phyloP scores from a whole-genome alignment of 2,113 vertebrate species.

The Prinia subflava region DNA sequence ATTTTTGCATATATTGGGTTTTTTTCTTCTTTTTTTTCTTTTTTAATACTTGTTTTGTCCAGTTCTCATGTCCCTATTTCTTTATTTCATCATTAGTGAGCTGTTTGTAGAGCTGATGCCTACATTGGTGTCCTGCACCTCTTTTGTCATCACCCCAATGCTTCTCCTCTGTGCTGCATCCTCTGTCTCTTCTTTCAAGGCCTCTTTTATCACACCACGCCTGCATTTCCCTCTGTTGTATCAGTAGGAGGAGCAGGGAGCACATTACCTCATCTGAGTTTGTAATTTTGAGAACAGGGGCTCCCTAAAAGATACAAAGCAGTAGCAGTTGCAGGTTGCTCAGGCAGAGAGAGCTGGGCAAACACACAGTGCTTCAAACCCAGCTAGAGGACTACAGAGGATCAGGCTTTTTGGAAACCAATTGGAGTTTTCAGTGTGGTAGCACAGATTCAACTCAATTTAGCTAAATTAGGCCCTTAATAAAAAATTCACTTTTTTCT shows the following conservation, averaged over 20 bases:
- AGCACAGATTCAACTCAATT: neutral
- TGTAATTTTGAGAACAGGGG: neutral
- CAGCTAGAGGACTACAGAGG: neutral
- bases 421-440: neutral
- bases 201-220: neutral
- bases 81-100: neutral
- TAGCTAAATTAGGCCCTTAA: constrained; percentile 33
- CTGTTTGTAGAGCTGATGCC: neutral
- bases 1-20: neutral
- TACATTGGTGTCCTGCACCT: neutral
- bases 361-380: neutral
- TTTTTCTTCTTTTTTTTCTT: neutral
- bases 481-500: constrained; percentile 58
- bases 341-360: neutral
- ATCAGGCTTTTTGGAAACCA: neutral
- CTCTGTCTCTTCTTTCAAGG: neutral
- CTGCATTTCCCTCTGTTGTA: neutral
- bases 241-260: neutral
- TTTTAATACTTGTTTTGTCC: neutral
- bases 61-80: neutral
- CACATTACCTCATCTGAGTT: neutral
- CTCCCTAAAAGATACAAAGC: neutral
- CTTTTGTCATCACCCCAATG: neutral
- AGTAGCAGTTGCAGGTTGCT: neutral
- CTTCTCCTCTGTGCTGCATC: neutral